Percentiles rank a stretch among this genome's conserved stretches.
These are phyloP conservation scores for Heliconius sara DNA, from an alignment of 2,888 invertebrate species.

Conservation along the genomic window DNA sequence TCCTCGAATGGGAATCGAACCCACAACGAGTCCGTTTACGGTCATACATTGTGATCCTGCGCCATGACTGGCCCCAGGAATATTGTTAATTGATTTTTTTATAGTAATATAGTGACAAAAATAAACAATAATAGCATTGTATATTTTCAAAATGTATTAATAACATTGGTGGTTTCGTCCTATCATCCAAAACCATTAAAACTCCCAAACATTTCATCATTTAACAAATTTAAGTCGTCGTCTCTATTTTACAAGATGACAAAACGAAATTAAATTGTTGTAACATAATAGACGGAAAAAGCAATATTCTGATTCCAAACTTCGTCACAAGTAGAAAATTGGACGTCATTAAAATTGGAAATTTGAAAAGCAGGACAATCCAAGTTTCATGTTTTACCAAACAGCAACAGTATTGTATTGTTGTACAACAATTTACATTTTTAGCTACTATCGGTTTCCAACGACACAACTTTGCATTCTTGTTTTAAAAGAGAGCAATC, in stretches of 20 bases:
- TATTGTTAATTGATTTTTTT: no score
- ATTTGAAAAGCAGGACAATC: constrained; percentile 58
- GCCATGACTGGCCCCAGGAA: no score
- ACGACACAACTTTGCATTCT: constrained; percentile 72
- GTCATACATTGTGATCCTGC: no score
- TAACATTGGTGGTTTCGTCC: background rate
- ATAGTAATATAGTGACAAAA: no score
- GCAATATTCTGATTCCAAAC: constrained; percentile 39
- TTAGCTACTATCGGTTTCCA: constrained; percentile 67
- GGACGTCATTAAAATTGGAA: constrained; percentile 50
- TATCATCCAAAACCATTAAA: constrained; percentile 6
- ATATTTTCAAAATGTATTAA: no score
- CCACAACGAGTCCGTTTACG: no score
- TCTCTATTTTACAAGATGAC: constrained; percentile 1
- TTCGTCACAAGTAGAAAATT: constrained; percentile 41
- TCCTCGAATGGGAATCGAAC: no score
- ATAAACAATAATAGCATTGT: no score
- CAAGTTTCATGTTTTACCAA: constrained; percentile 54
- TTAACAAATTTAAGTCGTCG: constrained; percentile 9
- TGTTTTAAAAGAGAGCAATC: constrained; percentile 72
- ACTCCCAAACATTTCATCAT: background rate
- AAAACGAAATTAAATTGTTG: constrained; percentile 12
- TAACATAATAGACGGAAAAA: constrained; percentile 35
- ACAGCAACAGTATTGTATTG: constrained; percentile 55
- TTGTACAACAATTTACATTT: constrained; percentile 74